phyloP scores from a whole-genome alignment of 2,888 invertebrate species.

The Synanthedon formicaeformis region DNA sequence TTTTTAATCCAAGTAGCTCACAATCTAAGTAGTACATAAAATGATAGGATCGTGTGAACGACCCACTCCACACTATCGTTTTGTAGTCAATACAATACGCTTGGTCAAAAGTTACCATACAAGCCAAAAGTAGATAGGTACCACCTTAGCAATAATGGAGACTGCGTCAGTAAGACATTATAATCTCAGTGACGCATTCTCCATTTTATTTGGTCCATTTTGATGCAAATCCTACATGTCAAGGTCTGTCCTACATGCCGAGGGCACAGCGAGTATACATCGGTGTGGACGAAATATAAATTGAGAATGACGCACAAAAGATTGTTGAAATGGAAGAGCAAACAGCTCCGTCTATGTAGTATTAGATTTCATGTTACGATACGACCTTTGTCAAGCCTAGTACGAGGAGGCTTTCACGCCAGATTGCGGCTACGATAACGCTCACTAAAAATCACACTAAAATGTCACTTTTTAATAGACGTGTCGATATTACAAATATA shows the following conservation, averaged over 20 bases:
- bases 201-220: neutral
- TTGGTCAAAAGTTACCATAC: no score
- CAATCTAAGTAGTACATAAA: no score
- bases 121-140: no score
- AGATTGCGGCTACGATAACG: neutral
- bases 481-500: neutral
- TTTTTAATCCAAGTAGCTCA: no score
- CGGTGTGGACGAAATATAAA: neutral
- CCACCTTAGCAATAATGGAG: no score
- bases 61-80: no score
- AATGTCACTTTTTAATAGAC: neutral
- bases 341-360: constrained; percentile 1
- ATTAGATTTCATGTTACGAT: neutral
- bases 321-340: constrained; percentile 1
- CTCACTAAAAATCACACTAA: neutral
- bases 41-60: no score
- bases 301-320: neutral
- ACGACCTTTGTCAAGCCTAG: neutral
- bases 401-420: neutral
- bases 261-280: neutral
- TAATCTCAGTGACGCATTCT: no score
- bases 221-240: no score
- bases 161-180: no score
- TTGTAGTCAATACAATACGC: no score
- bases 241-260: no score